Conservation (phyloP, 2,113 vertebrate genomes). For the Paedocypris sp. region DNA sequence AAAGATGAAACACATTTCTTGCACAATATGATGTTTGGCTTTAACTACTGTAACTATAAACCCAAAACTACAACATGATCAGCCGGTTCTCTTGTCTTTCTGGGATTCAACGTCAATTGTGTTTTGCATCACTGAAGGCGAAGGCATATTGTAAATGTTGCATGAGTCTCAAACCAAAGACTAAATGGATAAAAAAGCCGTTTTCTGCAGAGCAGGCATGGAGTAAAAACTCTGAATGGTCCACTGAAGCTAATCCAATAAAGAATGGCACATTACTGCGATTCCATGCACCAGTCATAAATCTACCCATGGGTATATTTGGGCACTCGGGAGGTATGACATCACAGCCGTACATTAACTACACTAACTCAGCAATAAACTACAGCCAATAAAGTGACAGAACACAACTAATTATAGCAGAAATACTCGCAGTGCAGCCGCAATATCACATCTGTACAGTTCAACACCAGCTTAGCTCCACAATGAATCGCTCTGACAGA, state of each 20-base stretch:
- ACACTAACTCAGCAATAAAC: constrained; percentile 34
- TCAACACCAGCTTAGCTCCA: too few species aligned
- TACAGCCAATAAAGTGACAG: constrained; percentile 35
- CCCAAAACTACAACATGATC: too few species aligned
- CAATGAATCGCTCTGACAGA: too few species aligned
- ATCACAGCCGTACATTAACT: constrained; percentile 41
- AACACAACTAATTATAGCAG: constrained; percentile 24
- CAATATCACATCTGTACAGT: too few species aligned
- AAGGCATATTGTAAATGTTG: too few species aligned
- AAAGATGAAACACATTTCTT: too few species aligned
- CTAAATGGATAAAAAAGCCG: constrained; percentile 26
- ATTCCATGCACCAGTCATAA: constrained; percentile 37
- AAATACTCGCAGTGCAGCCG: constrained; percentile 15
- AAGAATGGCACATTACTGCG: constrained; percentile 38
- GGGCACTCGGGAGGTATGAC: constrained; percentile 38
- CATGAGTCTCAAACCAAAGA: too few species aligned
- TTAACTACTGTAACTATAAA: too few species aligned
- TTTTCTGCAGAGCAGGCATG: constrained; percentile 48
- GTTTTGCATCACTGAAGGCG: not conserved
- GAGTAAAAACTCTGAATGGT: constrained; percentile 25
- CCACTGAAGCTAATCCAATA: constrained; percentile 33
- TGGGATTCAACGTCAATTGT: too few species aligned
- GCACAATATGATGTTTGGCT: too few species aligned
- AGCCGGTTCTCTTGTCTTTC: too few species aligned
- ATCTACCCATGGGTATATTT: constrained; percentile 37